Evolutionary conservation across 2,113 vertebrate genomes (phyloP).

Genomic region (Vulpes ferrilata): DNA sequence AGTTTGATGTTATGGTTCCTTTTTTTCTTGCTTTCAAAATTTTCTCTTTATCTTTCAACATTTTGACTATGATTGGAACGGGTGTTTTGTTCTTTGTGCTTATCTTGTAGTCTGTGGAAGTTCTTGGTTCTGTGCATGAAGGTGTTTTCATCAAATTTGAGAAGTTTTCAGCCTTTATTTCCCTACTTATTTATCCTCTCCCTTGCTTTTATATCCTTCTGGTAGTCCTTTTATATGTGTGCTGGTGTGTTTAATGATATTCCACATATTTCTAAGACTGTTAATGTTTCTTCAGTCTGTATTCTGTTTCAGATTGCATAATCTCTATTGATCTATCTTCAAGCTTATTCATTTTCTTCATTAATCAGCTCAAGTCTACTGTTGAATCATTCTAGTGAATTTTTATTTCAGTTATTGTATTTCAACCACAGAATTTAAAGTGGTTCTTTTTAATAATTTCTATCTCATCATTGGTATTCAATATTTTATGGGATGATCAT

Average conservation of each 20-base stretch:
- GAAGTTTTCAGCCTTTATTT: background rate
- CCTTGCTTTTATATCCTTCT: background rate
- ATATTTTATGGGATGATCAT: background rate
- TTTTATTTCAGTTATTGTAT: background rate
- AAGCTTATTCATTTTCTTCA: background rate
- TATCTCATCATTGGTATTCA: background rate
- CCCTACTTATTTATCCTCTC: background rate
- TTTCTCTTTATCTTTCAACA: background rate
- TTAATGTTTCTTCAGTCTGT: slow-evolving; percentile 8
- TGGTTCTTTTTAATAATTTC: background rate
- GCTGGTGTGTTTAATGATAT: background rate
- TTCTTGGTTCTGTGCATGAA: background rate
- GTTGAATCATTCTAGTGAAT: background rate
- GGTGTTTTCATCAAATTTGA: background rate
- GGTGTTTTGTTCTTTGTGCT: background rate
- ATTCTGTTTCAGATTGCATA: background rate
- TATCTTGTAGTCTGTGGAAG: background rate
- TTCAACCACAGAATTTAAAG: background rate
- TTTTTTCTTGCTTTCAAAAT: background rate
- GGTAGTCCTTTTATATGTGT: background rate
- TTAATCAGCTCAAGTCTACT: background rate
- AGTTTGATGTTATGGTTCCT: background rate
- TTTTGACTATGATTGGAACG: background rate
- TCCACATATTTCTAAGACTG: background rate
- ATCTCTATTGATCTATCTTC: background rate